Conservation (phyloP, 2,888 invertebrate species). For the Seladonia tumulorum region DNA sequence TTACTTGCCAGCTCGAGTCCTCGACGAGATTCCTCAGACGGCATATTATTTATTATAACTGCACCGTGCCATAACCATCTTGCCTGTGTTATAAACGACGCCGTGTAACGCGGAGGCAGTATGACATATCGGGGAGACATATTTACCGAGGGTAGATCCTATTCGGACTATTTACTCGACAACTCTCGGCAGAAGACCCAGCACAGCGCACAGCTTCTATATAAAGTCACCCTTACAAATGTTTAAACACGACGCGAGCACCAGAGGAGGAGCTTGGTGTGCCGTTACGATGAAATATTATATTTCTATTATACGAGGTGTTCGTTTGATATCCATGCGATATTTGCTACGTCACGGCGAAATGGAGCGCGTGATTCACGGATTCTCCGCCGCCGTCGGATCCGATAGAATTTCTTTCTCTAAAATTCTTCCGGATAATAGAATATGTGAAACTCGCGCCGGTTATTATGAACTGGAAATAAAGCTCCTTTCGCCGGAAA, state of each 20-base stretch:
- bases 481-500: not conserved
- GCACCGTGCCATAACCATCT: constrained; percentile 65
- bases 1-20: constrained; percentile 37
- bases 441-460: not conserved
- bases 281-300: constrained; percentile 55
- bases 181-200: constrained; percentile 57
- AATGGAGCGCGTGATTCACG: constrained; percentile 31
- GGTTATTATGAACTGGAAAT: not conserved
- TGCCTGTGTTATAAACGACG: constrained; percentile 71
- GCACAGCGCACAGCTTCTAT: constrained; percentile 17
- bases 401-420: constrained; percentile 20
- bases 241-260: constrained; percentile 58
- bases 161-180: constrained; percentile 70
- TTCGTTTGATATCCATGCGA: constrained; percentile 37
- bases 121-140: constrained; percentile 75
- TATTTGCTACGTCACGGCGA: constrained; percentile 38
- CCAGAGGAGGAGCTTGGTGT: constrained; percentile 23
- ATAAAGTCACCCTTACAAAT: constrained; percentile 69
- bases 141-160: constrained; percentile 75
- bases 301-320: constrained; percentile 45
- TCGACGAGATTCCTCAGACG: constrained; percentile 56
- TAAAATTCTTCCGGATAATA: constrained; percentile 6
- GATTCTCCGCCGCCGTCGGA: constrained; percentile 4
- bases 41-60: constrained; percentile 74
- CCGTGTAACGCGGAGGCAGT: constrained; percentile 65